Evolutionary conservation across 2,113 vertebrate species (phyloP).

Genomic region (Lagenorhynchus albirostris): DNA sequence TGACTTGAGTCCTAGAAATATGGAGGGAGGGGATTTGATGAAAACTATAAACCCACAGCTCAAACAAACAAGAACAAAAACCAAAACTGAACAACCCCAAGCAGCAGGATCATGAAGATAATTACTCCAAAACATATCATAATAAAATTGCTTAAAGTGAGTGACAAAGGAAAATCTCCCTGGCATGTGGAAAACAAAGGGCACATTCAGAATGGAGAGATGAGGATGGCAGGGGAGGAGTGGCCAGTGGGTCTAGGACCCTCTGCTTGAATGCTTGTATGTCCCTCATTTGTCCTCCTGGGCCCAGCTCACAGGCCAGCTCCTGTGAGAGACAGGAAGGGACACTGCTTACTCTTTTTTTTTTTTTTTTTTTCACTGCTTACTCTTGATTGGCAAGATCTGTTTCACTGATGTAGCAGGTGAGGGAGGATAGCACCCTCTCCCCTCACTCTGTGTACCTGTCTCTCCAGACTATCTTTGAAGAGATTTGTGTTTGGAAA

Average conservation of each 20-base stretch:
- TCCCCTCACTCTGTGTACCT: neutral
- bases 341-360: neutral
- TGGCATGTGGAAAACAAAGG: neutral
- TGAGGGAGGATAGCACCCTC: neutral
- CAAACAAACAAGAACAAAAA: neutral
- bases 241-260: neutral
- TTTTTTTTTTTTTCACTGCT: no score
- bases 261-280: neutral
- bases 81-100: neutral
- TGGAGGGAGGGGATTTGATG: neutral
- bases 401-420: neutral
- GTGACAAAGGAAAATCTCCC: neutral
- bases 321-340: neutral
- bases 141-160: neutral
- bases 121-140: no score
- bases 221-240: no score
- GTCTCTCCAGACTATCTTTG: neutral
- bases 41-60: neutral
- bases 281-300: neutral
- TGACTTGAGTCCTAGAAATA: neutral
- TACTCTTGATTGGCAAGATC: neutral
- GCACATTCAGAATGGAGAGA: neutral
- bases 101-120: neutral
- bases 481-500: neutral
- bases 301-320: neutral